phyloP scores from a whole-genome alignment of 1,140 invertebrate genomes.

The Zophobas morio region DNA sequence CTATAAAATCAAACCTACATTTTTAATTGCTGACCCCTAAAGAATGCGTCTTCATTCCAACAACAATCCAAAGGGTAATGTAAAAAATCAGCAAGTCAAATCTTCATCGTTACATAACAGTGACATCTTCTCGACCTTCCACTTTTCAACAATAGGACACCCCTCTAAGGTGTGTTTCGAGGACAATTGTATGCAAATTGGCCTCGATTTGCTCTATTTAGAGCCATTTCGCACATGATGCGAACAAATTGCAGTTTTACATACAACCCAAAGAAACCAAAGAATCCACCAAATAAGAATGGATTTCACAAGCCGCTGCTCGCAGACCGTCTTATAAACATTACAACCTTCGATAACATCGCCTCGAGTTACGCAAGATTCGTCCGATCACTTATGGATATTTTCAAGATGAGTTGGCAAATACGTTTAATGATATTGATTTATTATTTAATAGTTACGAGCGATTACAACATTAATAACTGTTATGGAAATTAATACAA shows the following conservation, averaged over 20 bases:
- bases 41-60: not conserved
- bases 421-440: conserved; percentile 15
- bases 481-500: not conserved
- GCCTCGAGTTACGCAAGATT: conserved; percentile 15
- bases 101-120: conserved; percentile 1
- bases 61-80: not conserved
- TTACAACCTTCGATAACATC: conserved; percentile 13
- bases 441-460: not conserved
- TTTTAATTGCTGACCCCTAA: not conserved
- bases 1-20: too few species aligned
- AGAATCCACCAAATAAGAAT: not conserved
- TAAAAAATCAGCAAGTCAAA: not conserved
- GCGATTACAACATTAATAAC: not conserved
- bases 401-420: conserved; percentile 17
- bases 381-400: conserved; percentile 27
- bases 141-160: conserved; percentile 4
- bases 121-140: conserved; percentile 19
- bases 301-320: conserved; percentile 2
- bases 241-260: not conserved
- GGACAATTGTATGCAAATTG: conserved; percentile 32
- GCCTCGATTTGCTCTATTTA: conserved; percentile 31
- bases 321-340: conserved; percentile 11
- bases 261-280: not conserved
- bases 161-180: conserved; percentile 23
- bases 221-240: conserved; percentile 4